Base-by-base conservation (phyloP, 2,113 vertebrate species). In the Hiodon tergisus region DNA sequence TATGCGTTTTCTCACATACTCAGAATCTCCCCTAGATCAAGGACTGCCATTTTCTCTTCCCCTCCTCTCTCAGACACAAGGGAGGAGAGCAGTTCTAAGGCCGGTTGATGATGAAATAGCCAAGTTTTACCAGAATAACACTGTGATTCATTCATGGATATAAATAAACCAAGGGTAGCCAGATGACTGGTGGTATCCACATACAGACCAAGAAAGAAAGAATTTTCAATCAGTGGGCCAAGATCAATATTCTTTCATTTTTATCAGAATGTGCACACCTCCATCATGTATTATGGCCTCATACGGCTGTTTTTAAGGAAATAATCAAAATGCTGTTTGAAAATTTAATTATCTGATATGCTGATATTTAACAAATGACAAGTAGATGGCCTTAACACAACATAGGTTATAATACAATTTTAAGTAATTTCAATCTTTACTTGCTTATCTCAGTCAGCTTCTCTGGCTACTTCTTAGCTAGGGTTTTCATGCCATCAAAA, bases 141-240 rank as follows among this genome's bases (percentile, higher is more conserved):
- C 76, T 81, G 80, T 75, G 76, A 85, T 84, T 83, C 80, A 86
- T 88, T 89, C 87, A 85, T 81, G 73, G 80, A 83, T 85, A 73
- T 71, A 78, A 81, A 62, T 70, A 81, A 83, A 86, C 77, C 79
- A 59, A 13, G 70, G 70, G 75, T 76, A 17, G 55, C 53, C n/a
- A 59, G 60, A 60, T 80, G 77, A 46, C 71, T 11, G 71, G 65
- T n/a, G 74, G 69, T 76, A 79, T 85, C 83, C 80, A 78, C 82
- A 82, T 72, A 73, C 13, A 63, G 69, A 66, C 62, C 78, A 73
- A 61, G 83, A 81, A 68, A 74, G 79, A 82, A 84, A 63, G 71
- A 73, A 82, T 78, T 84, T 83, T 82, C 66, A 80, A 83, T 76
- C 51, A 48, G 52, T 0, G 73, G 59, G 84, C 87, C 84, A 87